Evolutionary conservation across 2,888 invertebrate genomes (phyloP).

Genomic region (Baronia brevicornis): DNA sequence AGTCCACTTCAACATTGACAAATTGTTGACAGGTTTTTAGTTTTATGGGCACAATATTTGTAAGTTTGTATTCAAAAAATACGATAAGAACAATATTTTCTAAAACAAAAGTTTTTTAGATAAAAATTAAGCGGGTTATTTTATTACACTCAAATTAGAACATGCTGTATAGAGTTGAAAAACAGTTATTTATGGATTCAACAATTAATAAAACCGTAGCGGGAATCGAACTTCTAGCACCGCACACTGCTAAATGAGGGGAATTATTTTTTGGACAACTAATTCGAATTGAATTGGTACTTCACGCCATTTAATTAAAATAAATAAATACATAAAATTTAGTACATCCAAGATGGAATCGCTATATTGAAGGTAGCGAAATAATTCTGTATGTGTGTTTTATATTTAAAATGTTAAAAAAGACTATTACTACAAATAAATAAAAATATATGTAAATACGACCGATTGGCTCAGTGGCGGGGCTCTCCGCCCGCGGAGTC

Average conservation of each 20-base stretch:
- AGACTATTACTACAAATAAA: no score
- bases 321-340: no score
- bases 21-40: no score
- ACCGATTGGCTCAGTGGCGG: no score
- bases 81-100: no score
- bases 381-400: not conserved
- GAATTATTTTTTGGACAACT: slow-evolving; percentile 37
- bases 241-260: slow-evolving; percentile 30
- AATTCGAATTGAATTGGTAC: slow-evolving; percentile 59
- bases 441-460: no score
- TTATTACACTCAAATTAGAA: slow-evolving; percentile 11
- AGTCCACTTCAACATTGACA: no score
- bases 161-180: not conserved
- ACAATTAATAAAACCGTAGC: slow-evolving; percentile 38
- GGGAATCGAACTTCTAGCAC: slow-evolving; percentile 21
- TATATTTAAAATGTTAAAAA: not conserved
- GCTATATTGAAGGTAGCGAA: not conserved
- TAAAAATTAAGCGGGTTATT: slow-evolving; percentile 8
- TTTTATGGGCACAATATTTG: no score
- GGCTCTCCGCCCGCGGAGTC: no score
- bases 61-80: no score
- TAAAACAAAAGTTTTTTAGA: no score
- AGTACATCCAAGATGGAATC: slow-evolving; percentile 13
- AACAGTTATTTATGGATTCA: slow-evolving; percentile 18
- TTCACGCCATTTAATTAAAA: slow-evolving; percentile 34